Evolutionary conservation across 1,140 invertebrate species (phyloP), one percentile per base, ranked within the genome.

Genomic region (Drosophila aff.): DNA sequence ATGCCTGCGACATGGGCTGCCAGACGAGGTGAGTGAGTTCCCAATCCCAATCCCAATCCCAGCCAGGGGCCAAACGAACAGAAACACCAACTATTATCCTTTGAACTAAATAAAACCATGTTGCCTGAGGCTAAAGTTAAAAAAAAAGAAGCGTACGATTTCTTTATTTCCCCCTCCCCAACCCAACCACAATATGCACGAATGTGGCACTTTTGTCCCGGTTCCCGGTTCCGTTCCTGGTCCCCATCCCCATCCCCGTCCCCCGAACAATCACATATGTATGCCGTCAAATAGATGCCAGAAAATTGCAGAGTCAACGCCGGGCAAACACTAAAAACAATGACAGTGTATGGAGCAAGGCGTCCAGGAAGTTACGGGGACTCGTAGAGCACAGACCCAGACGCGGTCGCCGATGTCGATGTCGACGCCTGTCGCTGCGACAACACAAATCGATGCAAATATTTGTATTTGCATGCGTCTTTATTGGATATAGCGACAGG

Each of bases 1-100:
- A 82, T 82, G 91, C 89, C 69, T 93, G 92, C 69, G 92, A 93
- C 69, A 93, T 93, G 92, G 92, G 92, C 73, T 93, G 92, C 71
- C 92, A 93, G 61, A 93, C 92, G 67, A 91, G 92, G 92, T 93
- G 66, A 75, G 79, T 77, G 66, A 75, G 79, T 77, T 8, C 15
- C 41, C 33, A 36, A 6, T 36, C 4, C 21, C 21, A n/a, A n/a
- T n/a, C n/a, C 26, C 26, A 4, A 28, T 5, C 28, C 33, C 33
- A 36, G 31, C 2, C 10, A 4, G 23, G 26, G 26, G 26, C 5
- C 26, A 5, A 26, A 26, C 26, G 26, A 28, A 7, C 52, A 23
- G 38, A 10, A 55, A 26, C 53, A 40, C 36, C 11, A n/a, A 9
- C 33, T 7, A 57, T 57, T 40, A 40, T 40, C 36, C 53, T n/a